Base-by-base conservation (phyloP, 2,797 vertebrate genomes). In the Oreochromis mossambicus region DNA sequence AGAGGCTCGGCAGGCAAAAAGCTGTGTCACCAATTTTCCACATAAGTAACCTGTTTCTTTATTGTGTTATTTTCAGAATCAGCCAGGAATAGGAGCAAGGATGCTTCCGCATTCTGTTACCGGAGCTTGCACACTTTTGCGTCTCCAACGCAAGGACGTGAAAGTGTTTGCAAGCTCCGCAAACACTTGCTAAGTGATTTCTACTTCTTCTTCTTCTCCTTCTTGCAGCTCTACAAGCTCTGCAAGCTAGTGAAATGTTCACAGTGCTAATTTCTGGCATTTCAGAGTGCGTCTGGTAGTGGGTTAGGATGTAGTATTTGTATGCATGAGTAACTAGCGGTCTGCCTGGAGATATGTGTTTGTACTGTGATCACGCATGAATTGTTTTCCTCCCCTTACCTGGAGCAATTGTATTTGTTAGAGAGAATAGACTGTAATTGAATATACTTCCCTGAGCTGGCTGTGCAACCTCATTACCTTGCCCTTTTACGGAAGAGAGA, bases 381-480 rank as follows among this genome's bases (percentile, higher is more conserved):
- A 51, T 43, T 75, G 19, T 68, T 55, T 54, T 51, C 63, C 41
- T 38, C 21, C 70, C 24, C 19, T 29, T 75, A 92, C 90, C 87
- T 86, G 77, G 61, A 89, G 83, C 68, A 68, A 81, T 75, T 91
- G 80, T 58, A 78, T 85, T 83, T 38, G 34, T 84, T 77, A n/a
- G 43, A 89, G 77, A 87, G 85, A 83, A 88, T 48, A 79, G 34
- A 82, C 85, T 88, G 79, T 79, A 86, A 91, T 92, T 91, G 89
- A 93, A 92, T 93, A 82, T 77, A 80, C 63, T 87, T 91, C 61
- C 77, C 78, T 77, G 34, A 84, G 79, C 85, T 85, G 78, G 36
- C 82, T 73, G 82, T 80, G 82, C 87, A 90, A 91, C 80, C 83
- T 93, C 81, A 89, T 92, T 93, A 92, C 86, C 70, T 75, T 80